Conservation (phyloP, 2,888 invertebrate genomes). For the Euphydryas editha region DNA sequence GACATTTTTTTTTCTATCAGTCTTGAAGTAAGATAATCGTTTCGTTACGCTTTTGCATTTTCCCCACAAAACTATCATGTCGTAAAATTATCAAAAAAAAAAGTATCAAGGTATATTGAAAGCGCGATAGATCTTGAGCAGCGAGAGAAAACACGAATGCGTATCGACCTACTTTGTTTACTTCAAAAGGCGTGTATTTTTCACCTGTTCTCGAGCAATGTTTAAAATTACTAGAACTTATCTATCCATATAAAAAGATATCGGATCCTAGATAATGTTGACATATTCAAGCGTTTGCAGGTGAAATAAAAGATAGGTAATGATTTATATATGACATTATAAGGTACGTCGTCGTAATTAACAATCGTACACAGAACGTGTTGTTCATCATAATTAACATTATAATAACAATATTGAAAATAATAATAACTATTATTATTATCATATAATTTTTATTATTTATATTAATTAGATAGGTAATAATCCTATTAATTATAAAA, state of each 20-base stretch:
- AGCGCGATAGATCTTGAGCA: conserved; percentile 36
- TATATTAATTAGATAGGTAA: no score
- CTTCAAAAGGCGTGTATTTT: conserved; percentile 6
- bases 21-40: background rate
- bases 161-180: conserved; percentile 39
- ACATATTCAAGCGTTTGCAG: conserved; percentile 39
- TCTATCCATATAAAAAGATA: conserved; percentile 34
- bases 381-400: no score
- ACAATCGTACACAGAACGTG: background rate
- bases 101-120: conserved; percentile 38
- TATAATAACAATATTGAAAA: no score
- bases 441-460: no score
- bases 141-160: conserved; percentile 41
- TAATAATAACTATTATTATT: no score
- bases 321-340: conserved; percentile 2
- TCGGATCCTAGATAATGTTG: conserved; percentile 41
- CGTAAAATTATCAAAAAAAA: conserved; percentile 35
- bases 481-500: no score
- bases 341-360: conserved; percentile 1
- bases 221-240: conserved; percentile 10
- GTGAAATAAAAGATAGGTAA: conserved; percentile 14
- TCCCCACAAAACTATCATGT: conserved; percentile 7
- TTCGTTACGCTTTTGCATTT: conserved; percentile 5
- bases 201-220: conserved; percentile 1
- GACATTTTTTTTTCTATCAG: background rate